Base-by-base conservation (phyloP, 2,888 invertebrate genomes). In the Drosophila kuntzei region DNA sequence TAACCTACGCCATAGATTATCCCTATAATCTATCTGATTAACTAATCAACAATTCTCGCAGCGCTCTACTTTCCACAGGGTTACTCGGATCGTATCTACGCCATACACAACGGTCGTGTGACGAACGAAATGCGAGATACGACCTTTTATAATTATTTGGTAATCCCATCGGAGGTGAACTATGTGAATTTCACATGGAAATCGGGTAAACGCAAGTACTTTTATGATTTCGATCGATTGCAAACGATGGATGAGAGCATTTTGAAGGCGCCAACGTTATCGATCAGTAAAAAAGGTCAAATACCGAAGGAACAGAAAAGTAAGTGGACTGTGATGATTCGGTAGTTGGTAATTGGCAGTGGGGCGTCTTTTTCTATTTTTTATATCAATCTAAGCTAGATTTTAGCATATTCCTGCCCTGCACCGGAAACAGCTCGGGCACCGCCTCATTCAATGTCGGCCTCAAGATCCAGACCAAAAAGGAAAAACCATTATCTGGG, bases 181-280 rank as follows among this genome's bases (percentile, higher is more conserved):
- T 95, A 95, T 91, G 97, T 97, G 1, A 97, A 97, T 93, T 97
- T 98, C 90, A 97, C 97, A 44, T 97, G 97, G 98, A 95, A 95
- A 89, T 96, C 97, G 1, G 96, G 96, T 16, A 93, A 93, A 76
- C 95, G 96, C 91, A 95, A 95, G 90, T 97, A 97, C 91, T 95
- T 94, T 89, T 98, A 98, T 91, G 95, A 97, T 91, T 98, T 98
- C 91, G 97, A 97, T 91, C 94, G 95, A 59, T 93, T 98, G 76
- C 95, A 96, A 88, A 97, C 97, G 7, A 96, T 95, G 84, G 96
- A 98, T 91, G 95, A 96, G 78, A 95, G 95, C 80, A 95, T 98
- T 80, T 91, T 98, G 62, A 95, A 97, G 90, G 95, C 97, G 32
- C 98, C 98, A n/a, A 95, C 96, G 43, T 94, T 98, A 51, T 97